Base-by-base conservation (phyloP, 2,888 invertebrate species). In the Cybosia mesomella region DNA sequence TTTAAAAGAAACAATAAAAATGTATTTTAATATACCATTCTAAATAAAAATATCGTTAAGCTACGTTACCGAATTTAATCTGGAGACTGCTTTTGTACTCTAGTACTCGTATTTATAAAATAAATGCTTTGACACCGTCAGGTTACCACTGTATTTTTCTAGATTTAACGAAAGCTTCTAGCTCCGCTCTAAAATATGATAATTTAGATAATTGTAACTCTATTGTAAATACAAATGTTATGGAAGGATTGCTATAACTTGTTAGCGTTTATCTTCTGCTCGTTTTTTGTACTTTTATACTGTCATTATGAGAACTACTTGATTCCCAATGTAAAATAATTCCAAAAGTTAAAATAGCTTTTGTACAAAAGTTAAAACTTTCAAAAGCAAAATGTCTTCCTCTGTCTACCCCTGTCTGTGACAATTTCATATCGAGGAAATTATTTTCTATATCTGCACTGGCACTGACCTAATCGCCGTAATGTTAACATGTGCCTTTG, bases 61-160 rank as follows among this genome's bases (percentile, higher is more conserved):
- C 90, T 93, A 94, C 94, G 91, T 95, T 94, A 95, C 95, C 95
- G 95, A 95, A 95, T 95, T 95, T 95, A 95, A 89, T 91, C 94
- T 94, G 94, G 95, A 95, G 95, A 95, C 95, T 95, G 95, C 93
- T 95, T 95, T 95, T 95, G 94, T 94, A 95, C 91, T 93, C 93
- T 82, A 81, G 73, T 77, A 77, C 82, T 91, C 88, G 89, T 93
- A 92, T 91, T 90, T 94, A 91, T 91, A 89, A 89, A 85, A 80
- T 85, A 76, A 83, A 89, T 89, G 85, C 93, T 93, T 93, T 91
- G 91, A 92, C 92, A 91, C 91, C 88, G 85, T 88, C 88, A 88
- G 88, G 93, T 91, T 93, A 92, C 91, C 91, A 89, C 89, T 93
- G 93, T 94, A 94, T 94, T 94, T 94, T 94, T 93, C 90, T 94